Evolutionary conservation across 1,140 invertebrate species (phyloP), one percentile per base, ranked within the genome.

Genomic region (Aphis gossypii): DNA sequence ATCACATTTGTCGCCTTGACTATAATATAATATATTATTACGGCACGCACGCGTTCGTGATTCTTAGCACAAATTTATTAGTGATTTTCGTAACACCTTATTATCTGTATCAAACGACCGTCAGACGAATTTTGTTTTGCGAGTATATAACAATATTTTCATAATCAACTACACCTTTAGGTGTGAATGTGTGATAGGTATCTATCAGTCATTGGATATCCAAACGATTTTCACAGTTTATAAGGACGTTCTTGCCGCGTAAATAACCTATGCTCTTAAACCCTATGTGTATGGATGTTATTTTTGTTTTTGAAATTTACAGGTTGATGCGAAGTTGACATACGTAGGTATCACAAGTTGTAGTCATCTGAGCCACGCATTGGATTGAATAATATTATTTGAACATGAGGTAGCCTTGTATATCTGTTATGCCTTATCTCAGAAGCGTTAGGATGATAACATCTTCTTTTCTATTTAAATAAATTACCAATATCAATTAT

Each of bases 1-100:
- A 76, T 76, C n/a, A 18, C 30, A 76, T 76, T 20, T 76, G 60
- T 76, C 60, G 4, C 60, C 60, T 76, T 76, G 60, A 76, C 60
- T n/a, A 76, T n/a, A 60, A n/a, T 68, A 76, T 76, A 76, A 76
- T 68, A 60, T n/a, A 76, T 76, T n/a, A 76, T 76, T 76, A n/a
- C 60, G 14, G 60, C 60, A 76, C 30, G 60, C 60, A 76, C 60
- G 30, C n/a, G 60, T 76, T 76, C 60, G 60, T 76, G 60, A 76
- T 76, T 76, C n/a, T 76, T n/a, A 76, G 60, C 60, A 35, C 4
- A 76, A 76, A 76, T 76, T 18, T 76, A 76, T 76, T 18, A 76
- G 60, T 35, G 60, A 76, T 76, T 76, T 76, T 76, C 60, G 60
- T 76, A 76, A 76, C n/a, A 76, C 60, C 30, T 76, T 76, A 35